Conservation (phyloP, 2,113 vertebrate species). For the Craseonycteris thonglongyai region DNA sequence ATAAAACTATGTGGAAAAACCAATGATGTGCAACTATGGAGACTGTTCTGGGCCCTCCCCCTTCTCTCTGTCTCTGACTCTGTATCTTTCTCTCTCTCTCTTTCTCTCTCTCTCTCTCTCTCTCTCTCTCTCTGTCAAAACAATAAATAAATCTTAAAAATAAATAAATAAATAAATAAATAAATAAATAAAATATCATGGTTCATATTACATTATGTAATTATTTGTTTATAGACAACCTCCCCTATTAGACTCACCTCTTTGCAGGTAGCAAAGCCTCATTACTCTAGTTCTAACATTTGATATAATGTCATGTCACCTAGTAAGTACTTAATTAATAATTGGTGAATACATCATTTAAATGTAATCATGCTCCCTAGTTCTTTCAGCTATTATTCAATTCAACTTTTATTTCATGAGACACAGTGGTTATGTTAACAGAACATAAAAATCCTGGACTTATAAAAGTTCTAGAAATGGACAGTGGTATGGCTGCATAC, state of each 20-base stretch:
- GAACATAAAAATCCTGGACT: neutral
- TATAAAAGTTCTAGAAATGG: slow-evolving; percentile 39
- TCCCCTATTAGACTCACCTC: neutral
- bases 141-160: no score
- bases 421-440: neutral
- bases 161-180: no score
- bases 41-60: no score
- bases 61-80: no score
- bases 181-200: no score
- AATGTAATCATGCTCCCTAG: neutral
- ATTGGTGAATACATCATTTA: neutral
- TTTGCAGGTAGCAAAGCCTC: neutral
- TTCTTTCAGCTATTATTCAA: neutral
- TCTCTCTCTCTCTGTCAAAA: no score
- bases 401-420: no score
- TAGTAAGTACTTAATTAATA: neutral
- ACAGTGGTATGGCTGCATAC: neutral
- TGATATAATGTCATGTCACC: neutral
- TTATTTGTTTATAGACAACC: neutral
- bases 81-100: no score
- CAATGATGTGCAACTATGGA: no score
- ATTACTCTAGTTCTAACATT: neutral
- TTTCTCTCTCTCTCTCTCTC: no score
- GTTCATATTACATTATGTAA: neutral
- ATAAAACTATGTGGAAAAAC: no score